phyloP scores from a whole-genome alignment of 2,888 invertebrate species.

The Cosmia pyralina region DNA sequence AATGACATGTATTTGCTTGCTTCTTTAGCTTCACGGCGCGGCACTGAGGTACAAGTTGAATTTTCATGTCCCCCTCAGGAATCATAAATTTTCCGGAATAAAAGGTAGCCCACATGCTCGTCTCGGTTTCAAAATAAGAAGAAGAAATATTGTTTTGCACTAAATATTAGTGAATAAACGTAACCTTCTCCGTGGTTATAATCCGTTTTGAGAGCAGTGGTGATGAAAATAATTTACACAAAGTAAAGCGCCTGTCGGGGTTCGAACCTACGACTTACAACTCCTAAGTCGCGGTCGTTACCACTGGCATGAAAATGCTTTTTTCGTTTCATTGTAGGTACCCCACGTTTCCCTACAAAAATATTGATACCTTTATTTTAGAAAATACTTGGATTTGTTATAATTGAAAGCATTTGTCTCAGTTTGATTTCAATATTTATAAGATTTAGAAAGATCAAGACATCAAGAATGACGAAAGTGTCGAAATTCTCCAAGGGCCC shows the following conservation, averaged over 20 bases:
- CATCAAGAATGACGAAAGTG: not conserved
- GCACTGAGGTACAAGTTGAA: conserved; percentile 30
- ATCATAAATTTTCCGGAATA: conserved; percentile 36
- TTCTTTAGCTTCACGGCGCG: conserved; percentile 10
- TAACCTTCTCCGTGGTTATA: not conserved
- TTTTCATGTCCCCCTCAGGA: conserved; percentile 31
- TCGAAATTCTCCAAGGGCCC: not conserved
- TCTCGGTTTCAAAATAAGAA: conserved; percentile 1
- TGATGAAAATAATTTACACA: no score
- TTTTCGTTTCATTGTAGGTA: no score
- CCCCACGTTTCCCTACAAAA: no score
- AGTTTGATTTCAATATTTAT: not conserved
- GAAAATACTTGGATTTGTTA: not conserved
- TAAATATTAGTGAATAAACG: not conserved
- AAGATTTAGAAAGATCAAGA: not conserved
- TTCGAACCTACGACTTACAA: no score
- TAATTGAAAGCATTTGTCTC: not conserved
- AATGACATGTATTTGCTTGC: conserved; percentile 15
- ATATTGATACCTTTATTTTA: not conserved
- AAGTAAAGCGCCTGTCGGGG: no score
- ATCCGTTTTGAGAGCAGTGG: no score
- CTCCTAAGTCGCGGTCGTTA: no score
- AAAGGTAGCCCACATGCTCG: conserved; percentile 14
- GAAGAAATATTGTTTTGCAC: not conserved
- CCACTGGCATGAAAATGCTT: no score